Conservation (phyloP, 2,888 invertebrate species). For the Caenorhabditis sp. region DNA sequence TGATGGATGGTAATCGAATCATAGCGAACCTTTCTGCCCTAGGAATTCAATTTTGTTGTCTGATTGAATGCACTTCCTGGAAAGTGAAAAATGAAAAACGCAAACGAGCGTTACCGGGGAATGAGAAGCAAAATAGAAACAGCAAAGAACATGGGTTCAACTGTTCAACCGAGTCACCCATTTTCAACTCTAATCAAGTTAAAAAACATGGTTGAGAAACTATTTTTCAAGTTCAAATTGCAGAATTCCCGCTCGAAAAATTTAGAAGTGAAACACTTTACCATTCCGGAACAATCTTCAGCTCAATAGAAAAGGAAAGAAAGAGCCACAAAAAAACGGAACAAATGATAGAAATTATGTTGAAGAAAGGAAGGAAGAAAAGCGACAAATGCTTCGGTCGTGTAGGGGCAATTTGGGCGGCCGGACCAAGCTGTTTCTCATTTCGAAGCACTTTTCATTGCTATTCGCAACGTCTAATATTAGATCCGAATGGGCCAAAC, state of each 20-base stretch:
- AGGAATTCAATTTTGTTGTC: conserved; percentile 20
- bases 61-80: conserved; percentile 19
- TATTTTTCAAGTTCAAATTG: too few relatives aligned
- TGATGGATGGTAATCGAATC: conserved; percentile 17
- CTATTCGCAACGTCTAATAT: conserved; percentile 7
- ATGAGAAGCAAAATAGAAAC: background rate
- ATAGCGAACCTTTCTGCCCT: conserved; percentile 4
- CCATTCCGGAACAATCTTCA: conserved; percentile 11
- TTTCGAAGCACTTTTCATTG: conserved; percentile 21
- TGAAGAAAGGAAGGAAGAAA: conserved; percentile 4
- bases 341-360: conserved; percentile 1
- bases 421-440: conserved; percentile 24
- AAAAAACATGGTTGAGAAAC: background rate
- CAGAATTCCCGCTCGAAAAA: too few relatives aligned
- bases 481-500: background rate
- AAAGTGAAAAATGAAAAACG: background rate
- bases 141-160: conserved; percentile 32
- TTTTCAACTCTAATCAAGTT: conserved; percentile 40
- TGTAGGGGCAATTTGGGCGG: background rate
- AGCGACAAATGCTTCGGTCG: background rate
- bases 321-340: conserved; percentile 1
- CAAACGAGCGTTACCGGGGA: background rate
- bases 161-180: conserved; percentile 28
- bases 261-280: too few relatives aligned
- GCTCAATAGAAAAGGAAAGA: conserved; percentile 24